Evolutionary conservation across 1,140 invertebrate species (phyloP), one percentile per base, ranked within the genome.

Genomic region (Glossosoma conforme): DNA sequence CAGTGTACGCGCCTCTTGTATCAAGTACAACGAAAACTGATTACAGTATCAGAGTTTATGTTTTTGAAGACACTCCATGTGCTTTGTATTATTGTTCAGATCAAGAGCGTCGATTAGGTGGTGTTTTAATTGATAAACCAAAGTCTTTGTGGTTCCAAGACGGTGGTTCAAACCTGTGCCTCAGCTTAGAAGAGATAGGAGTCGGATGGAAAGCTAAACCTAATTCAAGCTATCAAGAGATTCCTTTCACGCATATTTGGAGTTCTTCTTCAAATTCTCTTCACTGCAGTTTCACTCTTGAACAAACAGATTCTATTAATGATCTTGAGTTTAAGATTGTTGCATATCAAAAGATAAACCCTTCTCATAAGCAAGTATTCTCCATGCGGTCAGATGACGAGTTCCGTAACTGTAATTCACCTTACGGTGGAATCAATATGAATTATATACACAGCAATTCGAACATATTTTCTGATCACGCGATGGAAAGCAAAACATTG

Each of bases 231-330:
- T 91, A 91, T 56, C 91, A 94, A 75, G 92, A 95, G 68, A 89
- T 97, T 55, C 85, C 89, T 18, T 97, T 96, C 70, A 79, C 82
- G 41, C 90, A 93, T 62, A 80, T 97, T n/a, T 94, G 94, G 89
- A 87, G 86, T 59, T 85, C 86, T n/a, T 84, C 83, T 59, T 89
- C 91, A 69, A 88, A 87, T 62, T 84, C 89, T 35, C 72, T 91
- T 24, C 90, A 93, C 66, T 94, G 90, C 66, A 88, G 87, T 45
- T 96, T 95, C 66, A 84, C 83, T 4, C 65, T 96, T 52, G 89
- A 95, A 52, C 64, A 78, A 59, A 74, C 74, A 58, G 68, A 80
- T 60, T 72, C 70, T 37, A 72, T 70, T 51, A 71, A 75, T 52
- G 70, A 67, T 54, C 67, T 75, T 36, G 70, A 75, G 47, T 75